Conservation (phyloP, 2,113 vertebrate species). For the Atractosteus spatula region DNA sequence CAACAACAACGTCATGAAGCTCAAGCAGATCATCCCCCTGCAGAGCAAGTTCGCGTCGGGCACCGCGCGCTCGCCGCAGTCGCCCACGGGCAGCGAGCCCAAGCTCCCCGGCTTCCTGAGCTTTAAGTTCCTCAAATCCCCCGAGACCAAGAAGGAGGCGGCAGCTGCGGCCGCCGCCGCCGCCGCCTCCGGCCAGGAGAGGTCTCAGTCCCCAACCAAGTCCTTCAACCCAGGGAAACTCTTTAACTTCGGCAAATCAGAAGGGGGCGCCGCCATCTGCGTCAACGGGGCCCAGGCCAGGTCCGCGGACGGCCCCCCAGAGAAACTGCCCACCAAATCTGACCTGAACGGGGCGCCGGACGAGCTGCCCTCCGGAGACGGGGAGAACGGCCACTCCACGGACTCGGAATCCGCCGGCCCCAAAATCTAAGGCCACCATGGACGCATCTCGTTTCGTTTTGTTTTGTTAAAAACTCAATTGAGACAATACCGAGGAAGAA, state of each 20-base stretch:
- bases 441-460: not conserved
- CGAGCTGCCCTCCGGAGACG: slow-evolving; percentile 62
- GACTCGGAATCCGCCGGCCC: slow-evolving; percentile 54
- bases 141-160: slow-evolving; percentile 78
- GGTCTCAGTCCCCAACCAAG: slow-evolving; percentile 69
- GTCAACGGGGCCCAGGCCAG: slow-evolving; percentile 51
- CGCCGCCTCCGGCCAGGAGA: slow-evolving; percentile 47
- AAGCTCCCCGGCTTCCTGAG: slow-evolving; percentile 91
- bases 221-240: slow-evolving; percentile 70
- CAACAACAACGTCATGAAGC: slow-evolving; percentile 94
- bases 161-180: slow-evolving; percentile 33
- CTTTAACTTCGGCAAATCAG: slow-evolving; percentile 62
- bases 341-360: slow-evolving; percentile 75
- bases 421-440: slow-evolving; percentile 47
- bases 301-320: slow-evolving; percentile 35
- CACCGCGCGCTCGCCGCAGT: slow-evolving; percentile 75
- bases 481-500: slow-evolving; percentile 39
- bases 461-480: slow-evolving; percentile 15
- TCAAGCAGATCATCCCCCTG: slow-evolving; percentile 94
- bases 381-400: slow-evolving; percentile 56
- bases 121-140: slow-evolving; percentile 94
- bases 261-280: slow-evolving; percentile 33
- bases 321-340: slow-evolving; percentile 56
- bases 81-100: slow-evolving; percentile 80
- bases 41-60: slow-evolving; percentile 87